Conservation (phyloP, 2,888 invertebrate species). For the Nudaria mundana region DNA sequence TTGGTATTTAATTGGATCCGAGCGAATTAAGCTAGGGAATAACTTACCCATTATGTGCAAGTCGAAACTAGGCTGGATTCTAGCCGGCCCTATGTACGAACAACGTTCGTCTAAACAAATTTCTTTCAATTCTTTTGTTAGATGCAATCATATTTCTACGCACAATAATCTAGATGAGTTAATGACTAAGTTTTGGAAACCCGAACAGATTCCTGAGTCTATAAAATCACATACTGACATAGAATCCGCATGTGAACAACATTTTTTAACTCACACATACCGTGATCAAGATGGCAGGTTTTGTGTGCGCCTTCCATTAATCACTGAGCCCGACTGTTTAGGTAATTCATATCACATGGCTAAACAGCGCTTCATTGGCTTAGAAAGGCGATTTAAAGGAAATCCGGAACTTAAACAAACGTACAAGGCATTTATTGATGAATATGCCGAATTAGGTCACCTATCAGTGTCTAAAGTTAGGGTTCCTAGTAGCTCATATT, state of each 20-base stretch:
- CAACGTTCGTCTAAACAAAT: neutral
- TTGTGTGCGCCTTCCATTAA: constrained; percentile 14
- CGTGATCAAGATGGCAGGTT: constrained; percentile 7
- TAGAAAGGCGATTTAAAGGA: constrained; percentile 5
- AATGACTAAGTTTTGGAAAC: too few relatives aligned
- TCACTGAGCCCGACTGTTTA: constrained; percentile 4
- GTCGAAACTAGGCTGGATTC: constrained; percentile 18
- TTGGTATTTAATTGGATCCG: constrained; percentile 16
- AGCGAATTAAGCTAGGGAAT: constrained; percentile 10
- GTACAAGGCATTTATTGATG: constrained; percentile 6
- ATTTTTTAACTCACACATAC: constrained; percentile 5
- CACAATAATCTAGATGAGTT: neutral
- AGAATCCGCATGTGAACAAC: constrained; percentile 2
- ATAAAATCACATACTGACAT: neutral
- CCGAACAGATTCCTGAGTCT: neutral
- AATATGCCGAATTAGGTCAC: constrained; percentile 3
- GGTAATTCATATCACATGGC: constrained; percentile 23
- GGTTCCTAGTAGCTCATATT: constrained; percentile 8
- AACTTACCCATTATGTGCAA: constrained; percentile 10
- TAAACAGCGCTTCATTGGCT: constrained; percentile 7
- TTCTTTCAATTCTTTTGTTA: neutral
- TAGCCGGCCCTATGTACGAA: constrained; percentile 14
- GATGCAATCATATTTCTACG: neutral
- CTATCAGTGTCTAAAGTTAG: neutral
- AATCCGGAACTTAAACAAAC: constrained; percentile 2